Percentiles rank a stretch among this genome's conserved stretches.
phyloP scores from a whole-genome alignment of 2,797 vertebrate genomes.

The Melanogrammus aeglefinus region DNA sequence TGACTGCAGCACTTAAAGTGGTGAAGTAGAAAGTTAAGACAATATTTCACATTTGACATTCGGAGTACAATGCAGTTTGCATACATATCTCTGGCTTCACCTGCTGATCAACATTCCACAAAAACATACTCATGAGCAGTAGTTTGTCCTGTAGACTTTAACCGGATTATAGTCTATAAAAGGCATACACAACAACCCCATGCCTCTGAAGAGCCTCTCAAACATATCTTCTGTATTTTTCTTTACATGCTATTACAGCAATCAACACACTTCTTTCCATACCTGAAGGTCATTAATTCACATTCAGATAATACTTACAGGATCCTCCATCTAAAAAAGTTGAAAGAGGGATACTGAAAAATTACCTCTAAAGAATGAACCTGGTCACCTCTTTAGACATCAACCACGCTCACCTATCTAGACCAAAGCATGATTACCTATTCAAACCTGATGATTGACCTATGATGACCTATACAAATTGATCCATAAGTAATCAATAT shows the following conservation, averaged over 20 bases:
- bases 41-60: constrained; percentile 23
- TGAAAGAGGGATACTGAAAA: constrained; percentile 42
- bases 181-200: constrained; percentile 35
- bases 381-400: neutral
- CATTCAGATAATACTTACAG: constrained; percentile 63
- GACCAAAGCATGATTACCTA: neutral
- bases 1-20: neutral
- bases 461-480: neutral
- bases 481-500: neutral
- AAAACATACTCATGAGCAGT: neutral
- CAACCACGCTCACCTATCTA: neutral
- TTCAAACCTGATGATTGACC: neutral
- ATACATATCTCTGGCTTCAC: neutral
- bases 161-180: neutral
- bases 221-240: constrained; percentile 4
- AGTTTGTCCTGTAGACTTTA: neutral
- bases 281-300: constrained; percentile 51
- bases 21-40: neutral
- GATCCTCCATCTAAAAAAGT: constrained; percentile 63
- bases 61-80: constrained; percentile 39
- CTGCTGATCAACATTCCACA: neutral
- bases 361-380: neutral
- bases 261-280: constrained; percentile 39
- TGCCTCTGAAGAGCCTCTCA: neutral
- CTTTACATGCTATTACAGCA: constrained; percentile 45